phyloP scores from a whole-genome alignment of 1,140 invertebrate genomes.

The Globodera ellingtonae region DNA sequence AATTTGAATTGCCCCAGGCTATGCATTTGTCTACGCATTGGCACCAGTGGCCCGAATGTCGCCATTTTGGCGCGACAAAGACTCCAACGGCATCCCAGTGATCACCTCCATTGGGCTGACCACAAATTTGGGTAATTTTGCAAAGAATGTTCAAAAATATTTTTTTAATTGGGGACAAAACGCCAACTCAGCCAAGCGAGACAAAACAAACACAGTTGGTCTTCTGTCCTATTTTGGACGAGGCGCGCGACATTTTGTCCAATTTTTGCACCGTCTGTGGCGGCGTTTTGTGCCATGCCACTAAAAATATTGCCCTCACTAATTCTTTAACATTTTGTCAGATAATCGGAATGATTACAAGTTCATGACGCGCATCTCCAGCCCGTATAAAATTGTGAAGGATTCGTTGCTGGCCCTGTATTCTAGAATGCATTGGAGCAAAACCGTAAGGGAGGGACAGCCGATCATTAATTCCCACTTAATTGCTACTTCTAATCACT shows the following conservation, averaged over 20 bases:
- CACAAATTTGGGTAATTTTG: conserved; percentile 72
- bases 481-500: too few relatives aligned
- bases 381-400: conserved; percentile 77
- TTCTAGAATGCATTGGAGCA: conserved; percentile 74
- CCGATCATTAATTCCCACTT: too few relatives aligned
- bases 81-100: conserved; percentile 67
- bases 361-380: conserved; percentile 82
- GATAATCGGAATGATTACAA: conserved; percentile 73
- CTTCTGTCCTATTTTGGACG: not conserved
- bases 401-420: conserved; percentile 74
- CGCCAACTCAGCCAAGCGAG: too few relatives aligned
- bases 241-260: too few relatives aligned
- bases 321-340: not conserved
- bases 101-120: conserved; percentile 82
- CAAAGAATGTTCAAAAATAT: too few relatives aligned
- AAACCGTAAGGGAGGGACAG: not conserved
- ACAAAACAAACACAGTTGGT: not conserved
- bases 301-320: too few relatives aligned
- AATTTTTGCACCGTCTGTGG: not conserved
- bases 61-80: conserved; percentile 55
- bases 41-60: conserved; percentile 63
- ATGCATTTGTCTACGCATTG: conserved; percentile 65
- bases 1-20: conserved; percentile 39
- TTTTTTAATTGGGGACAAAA: too few relatives aligned
- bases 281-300: too few relatives aligned